phyloP scores from a whole-genome alignment of 1,140 invertebrate species.

The Anoplolepis gracilipes region DNA sequence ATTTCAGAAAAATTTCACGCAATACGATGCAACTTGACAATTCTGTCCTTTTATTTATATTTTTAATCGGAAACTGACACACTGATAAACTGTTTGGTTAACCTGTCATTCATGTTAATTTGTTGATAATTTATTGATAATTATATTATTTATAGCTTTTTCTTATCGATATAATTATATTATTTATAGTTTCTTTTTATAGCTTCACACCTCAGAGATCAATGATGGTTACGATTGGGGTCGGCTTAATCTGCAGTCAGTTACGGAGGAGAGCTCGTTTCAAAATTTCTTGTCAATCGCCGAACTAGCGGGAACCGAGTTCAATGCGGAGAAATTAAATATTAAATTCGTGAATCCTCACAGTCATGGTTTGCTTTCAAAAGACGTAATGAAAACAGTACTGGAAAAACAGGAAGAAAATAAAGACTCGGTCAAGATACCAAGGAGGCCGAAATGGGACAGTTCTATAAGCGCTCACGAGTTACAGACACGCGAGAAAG shows the following conservation, averaged over 20 bases:
- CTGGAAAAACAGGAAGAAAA: slow-evolving; percentile 89
- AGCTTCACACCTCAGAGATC: slow-evolving; percentile 95
- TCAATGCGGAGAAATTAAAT: slow-evolving; percentile 96
- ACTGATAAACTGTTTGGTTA: neutral
- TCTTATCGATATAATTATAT: no score
- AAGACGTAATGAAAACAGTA: slow-evolving; percentile 88
- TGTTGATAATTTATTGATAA: neutral
- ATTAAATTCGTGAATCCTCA: slow-evolving; percentile 91
- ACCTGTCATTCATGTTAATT: neutral
- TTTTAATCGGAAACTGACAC: neutral
- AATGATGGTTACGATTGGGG: slow-evolving; percentile 97
- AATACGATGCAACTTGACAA: slow-evolving; percentile 1
- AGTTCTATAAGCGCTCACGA: slow-evolving; percentile 91
- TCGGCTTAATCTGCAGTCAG: slow-evolving; percentile 95
- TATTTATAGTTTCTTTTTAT: slow-evolving; percentile 47
- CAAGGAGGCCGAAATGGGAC: slow-evolving; percentile 94
- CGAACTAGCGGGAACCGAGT: slow-evolving; percentile 96
- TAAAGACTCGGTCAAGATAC: slow-evolving; percentile 90
- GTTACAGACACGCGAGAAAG: slow-evolving; percentile 91
- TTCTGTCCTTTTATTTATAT: neutral
- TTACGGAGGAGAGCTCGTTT: slow-evolving; percentile 97
- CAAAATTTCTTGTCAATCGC: slow-evolving; percentile 98
- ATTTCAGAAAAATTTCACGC: neutral
- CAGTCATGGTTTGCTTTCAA: slow-evolving; percentile 88
- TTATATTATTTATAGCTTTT: neutral